A percentile compares a stretch with the other conserved stretches of the same genome.
Conservation (phyloP, 2,113 vertebrate species). For the Pongo abelii region DNA sequence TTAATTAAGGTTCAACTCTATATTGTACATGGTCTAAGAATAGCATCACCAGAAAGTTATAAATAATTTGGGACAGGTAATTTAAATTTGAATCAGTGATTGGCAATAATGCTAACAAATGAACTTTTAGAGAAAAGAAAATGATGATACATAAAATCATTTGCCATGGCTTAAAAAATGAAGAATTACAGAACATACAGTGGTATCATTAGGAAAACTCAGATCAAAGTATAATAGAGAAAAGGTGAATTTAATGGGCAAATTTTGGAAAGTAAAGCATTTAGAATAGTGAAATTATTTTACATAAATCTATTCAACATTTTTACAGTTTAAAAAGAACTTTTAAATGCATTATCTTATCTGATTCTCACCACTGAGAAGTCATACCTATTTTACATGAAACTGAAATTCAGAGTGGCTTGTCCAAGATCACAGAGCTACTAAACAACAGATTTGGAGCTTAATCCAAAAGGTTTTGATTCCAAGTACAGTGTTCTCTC, state of each 20-base stretch:
- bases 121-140: constrained; percentile 17
- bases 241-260: constrained; percentile 28
- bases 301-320: not conserved
- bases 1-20: constrained; percentile 51
- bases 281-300: constrained; percentile 55
- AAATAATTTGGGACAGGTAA: constrained; percentile 50
- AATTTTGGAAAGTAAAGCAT: constrained; percentile 20
- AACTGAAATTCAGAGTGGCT: not conserved
- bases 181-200: not conserved
- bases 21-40: constrained; percentile 50
- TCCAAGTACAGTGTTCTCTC: constrained; percentile 1
- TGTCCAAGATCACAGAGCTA: constrained; percentile 43
- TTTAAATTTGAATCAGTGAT: constrained; percentile 56
- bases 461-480: constrained; percentile 39
- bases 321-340: constrained; percentile 1
- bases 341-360: not conserved
- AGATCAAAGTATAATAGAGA: not conserved
- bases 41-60: constrained; percentile 46
- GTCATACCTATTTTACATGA: constrained; percentile 2
- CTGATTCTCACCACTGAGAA: not conserved
- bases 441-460: constrained; percentile 16
- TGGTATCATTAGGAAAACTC: constrained; percentile 4
- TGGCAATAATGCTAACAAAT: constrained; percentile 30
- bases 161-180: not conserved
- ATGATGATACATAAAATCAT: constrained; percentile 19